Evolutionary conservation across 2,113 vertebrate genomes (phyloP), one percentile per base, ranked within the genome.

Genomic region (Ginglymostoma cirratum): DNA sequence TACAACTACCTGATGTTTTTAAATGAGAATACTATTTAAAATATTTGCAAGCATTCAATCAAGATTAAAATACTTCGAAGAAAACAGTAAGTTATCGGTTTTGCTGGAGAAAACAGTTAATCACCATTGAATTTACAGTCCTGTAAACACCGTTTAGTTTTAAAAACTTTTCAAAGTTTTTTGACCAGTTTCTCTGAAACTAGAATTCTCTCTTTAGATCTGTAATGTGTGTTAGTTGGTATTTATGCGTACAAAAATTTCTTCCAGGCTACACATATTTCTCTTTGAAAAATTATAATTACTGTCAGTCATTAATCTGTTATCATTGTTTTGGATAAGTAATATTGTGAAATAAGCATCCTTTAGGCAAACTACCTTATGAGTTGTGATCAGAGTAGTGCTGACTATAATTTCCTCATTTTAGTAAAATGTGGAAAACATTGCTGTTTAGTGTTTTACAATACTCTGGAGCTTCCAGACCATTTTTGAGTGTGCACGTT

Each of bases 1-100:
- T 97, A 96, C 97, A 97, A 97, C 96, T 97, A 96, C 96, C 96
- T 96, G 95, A 95, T 97, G 95, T 87, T 55, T 97, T 38, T 66
- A 52, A 52, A 76, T 72, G 24, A 95, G 69, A 5, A 95, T 19
- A 95, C 72, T 48, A 76, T 34, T 48, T 27, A 52, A 93, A 42
- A 65, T 42, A n/a, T 66, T 23, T 23, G 61, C 45, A 95, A 72
- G 8, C 70, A 24, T 5, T 34, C 27, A 76, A 70, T 52, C 67
- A 52, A 48, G 0, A 42, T 19, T 38, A 94, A 67, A 48, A 34
- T 45, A 45, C 17, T 52, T 72, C 70, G 21, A 52, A 30, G 30
- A 69, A 67, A 69, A 45, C 42, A 70, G 42, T n/a, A 93, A 42
- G 12, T 34, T 27, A 95, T 52, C 42, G 76, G 67, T 12, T 52